A percentile compares a stretch with the other conserved stretches of the same genome.
phyloP scores from a whole-genome alignment of 2,113 vertebrate species.

The Psammodynastes pulverulentus region DNA sequence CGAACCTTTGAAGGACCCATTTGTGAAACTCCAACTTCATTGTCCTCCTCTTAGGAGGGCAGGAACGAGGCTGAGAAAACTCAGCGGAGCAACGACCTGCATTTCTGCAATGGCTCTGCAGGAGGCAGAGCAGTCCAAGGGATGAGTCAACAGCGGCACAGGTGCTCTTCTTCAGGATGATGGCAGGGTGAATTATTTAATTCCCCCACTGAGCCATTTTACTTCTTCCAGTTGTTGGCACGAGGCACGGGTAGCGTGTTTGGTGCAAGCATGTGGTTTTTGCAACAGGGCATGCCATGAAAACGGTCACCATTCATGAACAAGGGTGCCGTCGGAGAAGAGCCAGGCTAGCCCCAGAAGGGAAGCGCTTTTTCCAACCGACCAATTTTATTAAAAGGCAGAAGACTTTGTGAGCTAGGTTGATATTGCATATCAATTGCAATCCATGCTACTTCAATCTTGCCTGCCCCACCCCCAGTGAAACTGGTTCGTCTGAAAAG shows the following conservation, averaged over 20 bases:
- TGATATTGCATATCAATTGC: neutral
- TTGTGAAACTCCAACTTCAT: neutral
- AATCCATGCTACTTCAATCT: neutral
- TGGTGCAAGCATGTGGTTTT: neutral
- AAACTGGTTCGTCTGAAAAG: neutral
- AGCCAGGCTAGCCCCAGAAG: neutral
- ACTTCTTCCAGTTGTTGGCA: neutral
- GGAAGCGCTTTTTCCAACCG: neutral
- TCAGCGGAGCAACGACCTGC: neutral
- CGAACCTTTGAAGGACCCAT: neutral
- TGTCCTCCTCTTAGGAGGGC: neutral
- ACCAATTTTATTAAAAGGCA: neutral
- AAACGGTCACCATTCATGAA: neutral
- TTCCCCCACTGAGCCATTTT: neutral
- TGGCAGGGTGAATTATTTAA: neutral
- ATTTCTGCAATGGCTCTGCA: rapidly evolving
- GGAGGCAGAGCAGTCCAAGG: neutral
- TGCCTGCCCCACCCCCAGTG: neutral
- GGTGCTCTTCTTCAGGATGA: neutral
- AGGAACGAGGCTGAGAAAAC: neutral
- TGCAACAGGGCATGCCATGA: neutral
- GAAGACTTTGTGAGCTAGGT: neutral
- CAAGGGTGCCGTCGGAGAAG: neutral
- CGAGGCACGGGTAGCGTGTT: neutral
- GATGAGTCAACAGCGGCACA: rapidly evolving